Percentiles rank a stretch among this genome's conserved stretches.
These are phyloP conservation scores for Sander lucioperca DNA, from an alignment of 2,113 vertebrate genomes.

Conservation along the genomic window DNA sequence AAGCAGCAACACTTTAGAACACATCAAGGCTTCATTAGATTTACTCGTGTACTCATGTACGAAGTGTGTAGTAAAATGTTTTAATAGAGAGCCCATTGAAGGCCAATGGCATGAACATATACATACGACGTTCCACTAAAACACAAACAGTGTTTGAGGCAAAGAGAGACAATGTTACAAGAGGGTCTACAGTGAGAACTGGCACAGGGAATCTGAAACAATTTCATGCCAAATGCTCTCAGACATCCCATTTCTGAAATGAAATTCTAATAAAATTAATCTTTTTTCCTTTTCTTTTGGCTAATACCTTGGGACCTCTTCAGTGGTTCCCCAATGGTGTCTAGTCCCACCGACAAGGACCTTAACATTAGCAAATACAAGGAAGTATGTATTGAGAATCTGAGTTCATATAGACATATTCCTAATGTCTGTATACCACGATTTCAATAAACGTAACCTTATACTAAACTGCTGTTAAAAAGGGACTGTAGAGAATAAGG, in stretches of 20 bases:
- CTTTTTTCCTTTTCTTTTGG: neutral
- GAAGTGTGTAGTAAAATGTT: slow-evolving; percentile 6
- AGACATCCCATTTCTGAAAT: slow-evolving; percentile 21
- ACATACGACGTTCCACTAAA: neutral
- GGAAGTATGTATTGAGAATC: neutral
- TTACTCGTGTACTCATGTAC: slow-evolving; percentile 34
- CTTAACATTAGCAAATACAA: slow-evolving; percentile 14
- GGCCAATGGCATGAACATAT: neutral
- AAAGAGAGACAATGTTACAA: neutral
- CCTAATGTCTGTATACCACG: neutral
- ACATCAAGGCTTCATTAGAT: slow-evolving; percentile 5
- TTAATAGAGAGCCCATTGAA: neutral
- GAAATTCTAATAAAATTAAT: slow-evolving; percentile 16
- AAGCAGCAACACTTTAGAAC: neutral
- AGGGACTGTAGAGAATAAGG: neutral
- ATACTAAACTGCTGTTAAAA: neutral
- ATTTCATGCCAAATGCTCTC: slow-evolving; percentile 34
- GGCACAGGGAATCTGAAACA: neutral
- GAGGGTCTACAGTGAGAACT: slow-evolving; percentile 2
- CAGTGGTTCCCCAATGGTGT: slow-evolving; percentile 14
- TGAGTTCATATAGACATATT: neutral
- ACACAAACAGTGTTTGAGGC: neutral
- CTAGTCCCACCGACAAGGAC: neutral
- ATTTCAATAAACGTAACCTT: neutral
- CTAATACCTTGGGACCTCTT: slow-evolving; percentile 10